phyloP scores from a whole-genome alignment of 2,797 vertebrate genomes.

The Threskiornis aethiopicus region DNA sequence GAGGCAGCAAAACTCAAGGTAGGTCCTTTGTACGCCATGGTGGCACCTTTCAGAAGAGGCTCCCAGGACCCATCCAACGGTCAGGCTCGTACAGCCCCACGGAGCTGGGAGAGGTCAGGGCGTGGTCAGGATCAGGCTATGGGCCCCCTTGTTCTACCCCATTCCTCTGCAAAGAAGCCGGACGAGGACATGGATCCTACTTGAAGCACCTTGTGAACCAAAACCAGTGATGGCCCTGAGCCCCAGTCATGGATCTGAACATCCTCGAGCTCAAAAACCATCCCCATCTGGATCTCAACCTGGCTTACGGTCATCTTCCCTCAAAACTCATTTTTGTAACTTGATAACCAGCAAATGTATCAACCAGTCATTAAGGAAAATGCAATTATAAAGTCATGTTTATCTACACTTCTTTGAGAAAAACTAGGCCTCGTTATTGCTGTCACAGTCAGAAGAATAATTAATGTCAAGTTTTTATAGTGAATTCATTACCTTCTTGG shows the following conservation, averaged over 20 bases:
- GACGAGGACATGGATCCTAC: accelerated
- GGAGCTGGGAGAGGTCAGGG: not conserved
- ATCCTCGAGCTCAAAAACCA: accelerated
- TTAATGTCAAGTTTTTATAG: not conserved
- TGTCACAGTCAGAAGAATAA: conserved; percentile 9
- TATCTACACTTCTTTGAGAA: not conserved
- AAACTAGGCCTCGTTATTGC: not conserved
- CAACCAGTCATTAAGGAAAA: not conserved
- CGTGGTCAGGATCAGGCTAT: accelerated
- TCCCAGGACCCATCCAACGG: not conserved
- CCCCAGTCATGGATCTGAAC: not conserved
- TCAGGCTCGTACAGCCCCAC: accelerated
- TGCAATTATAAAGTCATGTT: not conserved
- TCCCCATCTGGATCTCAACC: not conserved
- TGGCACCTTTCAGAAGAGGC: not conserved
- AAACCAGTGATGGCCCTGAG: not conserved
- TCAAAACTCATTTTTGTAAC: not conserved
- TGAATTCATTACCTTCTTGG: conserved; percentile 3
- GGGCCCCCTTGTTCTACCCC: not conserved
- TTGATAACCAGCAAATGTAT: not conserved
- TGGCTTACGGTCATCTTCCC: not conserved
- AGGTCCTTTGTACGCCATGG: accelerated
- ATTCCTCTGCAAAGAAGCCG: not conserved
- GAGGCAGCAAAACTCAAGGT: not conserved
- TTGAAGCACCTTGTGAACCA: not conserved